A percentile compares a stretch with the other conserved stretches of the same genome.
Evolutionary conservation across 1,140 invertebrate genomes (phyloP).

Genomic region (Euwallacea similis): DNA sequence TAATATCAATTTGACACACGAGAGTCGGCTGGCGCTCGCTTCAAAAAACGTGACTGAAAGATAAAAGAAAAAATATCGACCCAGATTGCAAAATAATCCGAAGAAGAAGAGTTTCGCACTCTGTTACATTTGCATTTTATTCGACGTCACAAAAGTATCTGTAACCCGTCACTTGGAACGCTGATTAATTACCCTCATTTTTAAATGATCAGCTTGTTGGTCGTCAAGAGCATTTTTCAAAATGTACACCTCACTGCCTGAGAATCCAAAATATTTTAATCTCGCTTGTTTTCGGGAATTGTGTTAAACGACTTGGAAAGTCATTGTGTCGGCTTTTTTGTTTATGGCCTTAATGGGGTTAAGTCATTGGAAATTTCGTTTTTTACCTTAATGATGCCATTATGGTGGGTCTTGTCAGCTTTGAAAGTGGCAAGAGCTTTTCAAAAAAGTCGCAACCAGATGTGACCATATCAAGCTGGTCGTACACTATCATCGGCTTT

Average conservation of each 20-base stretch:
- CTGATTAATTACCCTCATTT: constrained; percentile 15
- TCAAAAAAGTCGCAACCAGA: too few relatives aligned
- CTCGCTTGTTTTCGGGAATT: background rate
- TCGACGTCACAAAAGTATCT: background rate
- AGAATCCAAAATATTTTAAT: constrained; percentile 24
- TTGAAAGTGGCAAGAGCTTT: too few relatives aligned
- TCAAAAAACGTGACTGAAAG: background rate
- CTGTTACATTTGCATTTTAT: background rate
- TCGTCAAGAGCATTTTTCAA: constrained; percentile 19
- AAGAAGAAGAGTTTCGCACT: background rate
- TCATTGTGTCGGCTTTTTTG: constrained; percentile 1
- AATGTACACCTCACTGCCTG: constrained; percentile 7
- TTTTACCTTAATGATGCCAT: too few relatives aligned
- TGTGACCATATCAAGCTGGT: too few relatives aligned
- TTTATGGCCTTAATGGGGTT: background rate
- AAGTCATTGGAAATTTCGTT: too few relatives aligned
- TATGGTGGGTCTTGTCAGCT: too few relatives aligned
- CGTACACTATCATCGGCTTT: too few relatives aligned
- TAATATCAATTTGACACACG: background rate
- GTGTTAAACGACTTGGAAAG: background rate
- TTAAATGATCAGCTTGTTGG: constrained; percentile 10
- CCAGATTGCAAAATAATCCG: constrained; percentile 1
- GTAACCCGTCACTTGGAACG: constrained; percentile 8
- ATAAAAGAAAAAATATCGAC: constrained; percentile 1
- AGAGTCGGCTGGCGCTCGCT: too few relatives aligned